Conservation (phyloP, 2,113 vertebrate species). For the Donacobius atricapilla region DNA sequence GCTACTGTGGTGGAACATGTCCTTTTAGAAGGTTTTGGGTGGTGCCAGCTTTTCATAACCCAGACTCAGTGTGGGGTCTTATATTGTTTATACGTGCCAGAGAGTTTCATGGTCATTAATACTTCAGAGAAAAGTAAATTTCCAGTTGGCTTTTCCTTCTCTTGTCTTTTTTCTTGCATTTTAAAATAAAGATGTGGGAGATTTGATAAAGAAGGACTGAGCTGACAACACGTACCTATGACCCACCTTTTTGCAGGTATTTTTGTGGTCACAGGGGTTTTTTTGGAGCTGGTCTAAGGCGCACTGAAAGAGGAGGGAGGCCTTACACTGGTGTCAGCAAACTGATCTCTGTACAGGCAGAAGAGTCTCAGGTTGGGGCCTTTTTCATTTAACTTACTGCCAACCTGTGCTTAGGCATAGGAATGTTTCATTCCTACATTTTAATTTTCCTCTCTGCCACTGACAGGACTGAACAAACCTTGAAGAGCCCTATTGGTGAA, state of each 20-base stretch:
- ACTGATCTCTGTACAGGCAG: background rate
- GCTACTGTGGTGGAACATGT: background rate
- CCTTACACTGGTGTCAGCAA: accelerated
- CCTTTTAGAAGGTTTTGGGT: background rate
- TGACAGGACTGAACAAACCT: background rate
- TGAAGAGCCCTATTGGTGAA: background rate
- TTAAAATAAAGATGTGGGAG: background rate
- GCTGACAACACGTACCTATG: accelerated
- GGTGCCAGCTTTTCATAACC: background rate
- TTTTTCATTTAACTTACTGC: background rate
- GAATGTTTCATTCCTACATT: background rate
- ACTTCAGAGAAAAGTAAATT: background rate
- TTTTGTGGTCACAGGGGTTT: accelerated
- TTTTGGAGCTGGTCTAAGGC: background rate
- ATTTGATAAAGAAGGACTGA: background rate
- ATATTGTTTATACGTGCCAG: accelerated
- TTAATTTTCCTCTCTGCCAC: background rate
- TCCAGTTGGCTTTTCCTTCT: background rate
- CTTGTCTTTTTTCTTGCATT: accelerated
- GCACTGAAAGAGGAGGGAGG: background rate
- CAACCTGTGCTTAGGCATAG: background rate
- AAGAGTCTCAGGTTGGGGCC: accelerated
- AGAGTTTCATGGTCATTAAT: background rate
- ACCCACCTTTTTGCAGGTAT: background rate
- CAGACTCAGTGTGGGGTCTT: background rate